Base-by-base conservation (phyloP, 1,140 invertebrate species). In the Philopotamus ludificatus region DNA sequence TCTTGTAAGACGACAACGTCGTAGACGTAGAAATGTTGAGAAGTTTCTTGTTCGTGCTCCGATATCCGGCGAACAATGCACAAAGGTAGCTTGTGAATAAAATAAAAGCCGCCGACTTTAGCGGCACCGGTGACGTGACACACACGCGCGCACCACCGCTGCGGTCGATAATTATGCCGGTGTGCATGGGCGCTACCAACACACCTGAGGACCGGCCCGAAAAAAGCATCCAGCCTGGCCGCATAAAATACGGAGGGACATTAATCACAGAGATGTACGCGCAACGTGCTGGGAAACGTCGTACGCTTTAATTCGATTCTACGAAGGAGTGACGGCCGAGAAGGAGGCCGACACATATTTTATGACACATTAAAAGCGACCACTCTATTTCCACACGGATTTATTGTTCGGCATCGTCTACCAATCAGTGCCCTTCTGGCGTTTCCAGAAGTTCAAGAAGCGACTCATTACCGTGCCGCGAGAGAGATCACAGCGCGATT, bases 91-190 rank as follows among this genome's bases (percentile, higher is more conserved):
- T 15, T 18, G 26, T 58, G 51, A 55, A 58, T 45, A 39, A 58
- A 58, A 58, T 58, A 58, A 58, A 58, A 45, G 55, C 34, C n/a
- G 21, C 55, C 34, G 34, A 45, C 55, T 58, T 21, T 10, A 21
- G 51, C 25, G 25, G 51, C 25, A 54, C 20, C 10, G 26, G n/a
- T 26, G 28, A 55, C 22, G 28, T 34, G 12, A 34, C 28, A 34
- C 28, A 34, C 28, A 28, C 28, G 39, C 51, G 39, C 12, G 18
- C 51, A 7, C 51, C n/a, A 12, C 18, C 44, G 34, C 21, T 25
- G 18, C 42, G 55, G 55, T 44, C 55, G 55, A 58, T 58, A 58
- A 58, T 58, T 58, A 58, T 45, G 39, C 16, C 39, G 39, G 28
- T 9, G 39, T 28, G 20, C 39, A 42, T 21, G 23, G 9, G n/a